Conservation (phyloP, 2,797 vertebrate species). For the Tokudaia tokunoshimensis region DNA sequence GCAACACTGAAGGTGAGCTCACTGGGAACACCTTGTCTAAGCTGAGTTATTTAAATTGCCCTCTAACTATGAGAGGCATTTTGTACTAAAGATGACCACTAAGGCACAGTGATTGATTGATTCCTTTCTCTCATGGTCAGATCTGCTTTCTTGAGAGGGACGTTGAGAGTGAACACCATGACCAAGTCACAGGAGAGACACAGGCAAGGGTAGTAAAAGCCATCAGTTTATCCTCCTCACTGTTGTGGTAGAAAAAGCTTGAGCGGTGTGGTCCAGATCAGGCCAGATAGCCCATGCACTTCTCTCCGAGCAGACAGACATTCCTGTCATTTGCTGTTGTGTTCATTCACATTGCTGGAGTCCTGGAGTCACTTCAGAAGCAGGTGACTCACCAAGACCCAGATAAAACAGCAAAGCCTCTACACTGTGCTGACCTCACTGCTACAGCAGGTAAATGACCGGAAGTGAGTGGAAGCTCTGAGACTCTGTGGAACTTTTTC, state of each 20-base stretch:
- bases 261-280: neutral
- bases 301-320: neutral
- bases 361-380: neutral
- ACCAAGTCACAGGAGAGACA: neutral
- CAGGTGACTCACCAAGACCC: neutral
- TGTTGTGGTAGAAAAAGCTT: neutral
- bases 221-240: neutral
- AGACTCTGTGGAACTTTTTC: neutral
- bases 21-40: neutral
- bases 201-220: neutral
- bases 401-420: neutral
- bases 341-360: neutral
- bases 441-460: neutral
- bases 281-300: too few species aligned
- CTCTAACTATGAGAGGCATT: neutral
- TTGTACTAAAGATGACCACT: neutral
- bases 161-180: fast-evolving
- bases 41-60: neutral
- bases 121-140: neutral
- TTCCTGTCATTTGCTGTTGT: conserved; percentile 19
- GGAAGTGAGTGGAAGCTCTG: neutral
- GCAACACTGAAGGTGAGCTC: neutral
- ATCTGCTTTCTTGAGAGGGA: neutral
- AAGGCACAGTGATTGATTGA: neutral
- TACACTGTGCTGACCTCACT: neutral